A percentile compares a stretch with the other conserved stretches of the same genome.
phyloP scores from a whole-genome alignment of 1,140 invertebrate genomes.

The Cotesia vestalis region DNA sequence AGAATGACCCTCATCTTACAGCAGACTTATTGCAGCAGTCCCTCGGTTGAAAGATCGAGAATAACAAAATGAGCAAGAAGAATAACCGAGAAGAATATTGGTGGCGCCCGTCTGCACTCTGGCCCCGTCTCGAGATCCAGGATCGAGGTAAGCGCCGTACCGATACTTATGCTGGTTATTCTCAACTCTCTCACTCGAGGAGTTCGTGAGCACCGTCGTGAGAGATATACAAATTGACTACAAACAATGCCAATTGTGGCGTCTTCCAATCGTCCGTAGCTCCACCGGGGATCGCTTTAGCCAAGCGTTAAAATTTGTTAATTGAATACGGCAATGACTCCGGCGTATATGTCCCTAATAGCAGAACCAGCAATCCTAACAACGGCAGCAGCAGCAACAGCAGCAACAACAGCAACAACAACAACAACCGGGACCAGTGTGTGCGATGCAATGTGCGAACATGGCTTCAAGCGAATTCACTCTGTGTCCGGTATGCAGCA shows the following conservation, averaged over 20 bases:
- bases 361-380: background rate
- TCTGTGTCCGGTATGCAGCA: slow-evolving; percentile 35
- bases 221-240: slow-evolving; percentile 46
- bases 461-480: slow-evolving; percentile 18
- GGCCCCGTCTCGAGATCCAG: slow-evolving; percentile 17
- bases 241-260: slow-evolving; percentile 44
- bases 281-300: slow-evolving; percentile 24
- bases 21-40: slow-evolving; percentile 13
- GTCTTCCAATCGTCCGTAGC: slow-evolving; percentile 29
- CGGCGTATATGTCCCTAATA: slow-evolving; percentile 4
- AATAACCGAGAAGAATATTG: slow-evolving; percentile 6
- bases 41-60: too few relatives aligned
- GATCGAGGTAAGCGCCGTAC: slow-evolving; percentile 31
- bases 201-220: slow-evolving; percentile 39
- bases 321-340: slow-evolving; percentile 48
- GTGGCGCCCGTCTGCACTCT: background rate
- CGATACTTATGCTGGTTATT: too few relatives aligned
- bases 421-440: background rate
- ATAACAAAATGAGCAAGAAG: too few relatives aligned
- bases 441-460: background rate
- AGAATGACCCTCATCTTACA: slow-evolving; percentile 13
- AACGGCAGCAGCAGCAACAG: too few relatives aligned
- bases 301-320: slow-evolving; percentile 46
- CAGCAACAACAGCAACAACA: too few relatives aligned
- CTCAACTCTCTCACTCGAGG: background rate